These are phyloP conservation scores for Agrotis puta DNA, from an alignment of 2,888 invertebrate species.

Conservation along the genomic window DNA sequence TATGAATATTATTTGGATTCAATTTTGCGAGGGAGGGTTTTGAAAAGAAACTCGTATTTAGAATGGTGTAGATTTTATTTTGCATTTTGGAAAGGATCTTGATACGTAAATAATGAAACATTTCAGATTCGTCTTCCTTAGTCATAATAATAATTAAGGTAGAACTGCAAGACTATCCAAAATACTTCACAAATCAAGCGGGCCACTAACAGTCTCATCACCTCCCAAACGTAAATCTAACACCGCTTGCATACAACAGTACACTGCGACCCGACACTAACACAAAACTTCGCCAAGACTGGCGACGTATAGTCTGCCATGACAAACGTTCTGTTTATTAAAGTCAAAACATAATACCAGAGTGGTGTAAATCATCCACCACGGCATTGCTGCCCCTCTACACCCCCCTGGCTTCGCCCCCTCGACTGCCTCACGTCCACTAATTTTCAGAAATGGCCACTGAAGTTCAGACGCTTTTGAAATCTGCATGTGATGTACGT, in stretches of 20 bases:
- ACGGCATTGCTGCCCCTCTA: slow-evolving; percentile 72
- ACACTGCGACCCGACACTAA: slow-evolving; percentile 34
- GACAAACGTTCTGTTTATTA: slow-evolving; percentile 91
- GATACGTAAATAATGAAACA: background rate
- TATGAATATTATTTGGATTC: slow-evolving; percentile 44
- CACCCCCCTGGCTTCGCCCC: slow-evolving; percentile 69
- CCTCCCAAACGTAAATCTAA: slow-evolving; percentile 32
- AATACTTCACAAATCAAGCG: background rate
- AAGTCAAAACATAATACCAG: slow-evolving; percentile 92
- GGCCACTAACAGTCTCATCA: background rate
- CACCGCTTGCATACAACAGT: slow-evolving; percentile 24
- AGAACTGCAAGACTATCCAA: background rate
- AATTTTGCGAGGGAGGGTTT: slow-evolving; percentile 10
- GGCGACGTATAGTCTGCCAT: slow-evolving; percentile 80
- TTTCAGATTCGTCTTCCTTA: background rate
- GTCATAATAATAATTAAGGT: too few species aligned
- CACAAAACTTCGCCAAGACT: slow-evolving; percentile 71
- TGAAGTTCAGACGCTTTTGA: slow-evolving; percentile 81
- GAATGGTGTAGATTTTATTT: background rate
- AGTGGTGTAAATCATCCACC: slow-evolving; percentile 92
- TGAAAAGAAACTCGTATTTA: slow-evolving; percentile 5
- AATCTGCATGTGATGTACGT: slow-evolving; percentile 72
- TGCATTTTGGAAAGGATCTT: background rate
- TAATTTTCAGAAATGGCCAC: slow-evolving; percentile 89
- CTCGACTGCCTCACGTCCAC: slow-evolving; percentile 77